phyloP scores from a whole-genome alignment of 2,113 vertebrate species.

The Agelaius tricolor region DNA sequence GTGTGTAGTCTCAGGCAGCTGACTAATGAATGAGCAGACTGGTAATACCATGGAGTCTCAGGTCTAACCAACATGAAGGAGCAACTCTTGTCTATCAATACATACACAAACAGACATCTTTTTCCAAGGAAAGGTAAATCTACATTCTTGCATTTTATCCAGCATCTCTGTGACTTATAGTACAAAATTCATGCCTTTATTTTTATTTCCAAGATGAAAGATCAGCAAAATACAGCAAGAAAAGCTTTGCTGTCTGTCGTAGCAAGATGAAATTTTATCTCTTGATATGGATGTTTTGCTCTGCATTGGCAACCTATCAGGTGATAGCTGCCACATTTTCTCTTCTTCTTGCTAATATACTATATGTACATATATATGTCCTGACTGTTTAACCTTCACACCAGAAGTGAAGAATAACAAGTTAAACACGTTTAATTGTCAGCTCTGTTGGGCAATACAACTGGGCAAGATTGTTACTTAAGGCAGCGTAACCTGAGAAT shows the following conservation, averaged over 20 bases:
- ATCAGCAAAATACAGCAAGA: neutral
- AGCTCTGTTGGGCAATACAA: constrained; percentile 16
- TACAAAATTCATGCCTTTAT: neutral
- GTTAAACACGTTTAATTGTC: neutral
- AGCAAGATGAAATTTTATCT: neutral
- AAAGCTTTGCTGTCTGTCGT: neutral
- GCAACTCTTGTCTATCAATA: neutral
- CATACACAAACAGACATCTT: neutral
- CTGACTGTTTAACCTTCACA: neutral
- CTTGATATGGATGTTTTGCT: neutral
- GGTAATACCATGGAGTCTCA: neutral
- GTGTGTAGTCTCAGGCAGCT: neutral
- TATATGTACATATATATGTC: neutral
- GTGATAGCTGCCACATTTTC: neutral
- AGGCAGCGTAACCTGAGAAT: neutral
- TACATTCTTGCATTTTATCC: neutral
- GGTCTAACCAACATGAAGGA: neutral
- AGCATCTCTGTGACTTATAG: neutral
- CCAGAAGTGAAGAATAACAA: neutral
- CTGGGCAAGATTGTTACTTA: constrained; percentile 24
- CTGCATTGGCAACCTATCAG: neutral
- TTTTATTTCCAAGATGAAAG: neutral
- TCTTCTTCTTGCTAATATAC: neutral
- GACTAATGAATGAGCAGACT: neutral
- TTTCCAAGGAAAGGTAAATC: neutral